Conservation (phyloP, 2,888 invertebrate genomes). For the Philhelius pedissequus region DNA sequence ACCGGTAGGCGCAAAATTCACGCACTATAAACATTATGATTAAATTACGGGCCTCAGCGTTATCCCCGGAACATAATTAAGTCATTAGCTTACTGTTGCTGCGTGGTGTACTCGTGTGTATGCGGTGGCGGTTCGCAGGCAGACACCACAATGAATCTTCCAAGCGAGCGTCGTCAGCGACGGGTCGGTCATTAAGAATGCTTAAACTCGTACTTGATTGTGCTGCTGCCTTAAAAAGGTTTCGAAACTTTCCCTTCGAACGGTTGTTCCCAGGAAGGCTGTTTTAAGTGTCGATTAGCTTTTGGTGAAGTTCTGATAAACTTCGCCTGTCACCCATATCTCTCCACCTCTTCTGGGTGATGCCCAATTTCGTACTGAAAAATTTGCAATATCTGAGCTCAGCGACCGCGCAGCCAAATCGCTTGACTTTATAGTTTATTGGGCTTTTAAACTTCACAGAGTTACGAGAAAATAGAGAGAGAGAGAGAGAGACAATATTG, state of each 20-base stretch:
- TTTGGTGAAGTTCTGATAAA: conserved; percentile 52
- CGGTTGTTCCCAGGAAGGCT: not conserved
- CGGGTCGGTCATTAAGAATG: not conserved
- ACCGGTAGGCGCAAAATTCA: conserved; percentile 43
- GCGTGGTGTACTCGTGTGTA: not conserved
- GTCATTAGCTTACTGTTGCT: conserved; percentile 59
- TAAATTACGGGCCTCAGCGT: conserved; percentile 44
- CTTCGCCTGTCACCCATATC: conserved; percentile 17
- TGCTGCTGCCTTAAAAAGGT: conserved; percentile 1
- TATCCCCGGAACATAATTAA: conserved; percentile 63
- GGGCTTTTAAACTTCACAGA: conserved; percentile 45
- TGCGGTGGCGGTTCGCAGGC: not conserved
- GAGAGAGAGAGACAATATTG: not conserved
- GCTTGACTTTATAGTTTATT: conserved; percentile 52
- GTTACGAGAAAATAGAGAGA: not conserved
- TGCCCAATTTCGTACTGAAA: conserved; percentile 15
- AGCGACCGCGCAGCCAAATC: conserved; percentile 23
- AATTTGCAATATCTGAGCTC: conserved; percentile 44
- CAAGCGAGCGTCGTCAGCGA: too few relatives aligned
- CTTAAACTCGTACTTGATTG: conserved; percentile 3
- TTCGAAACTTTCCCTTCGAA: conserved; percentile 45
- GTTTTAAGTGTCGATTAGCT: conserved; percentile 35
- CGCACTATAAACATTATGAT: conserved; percentile 58
- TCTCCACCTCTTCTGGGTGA: not conserved
- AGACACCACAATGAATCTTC: conserved; percentile 30